Evolutionary conservation across 2,888 invertebrate species (phyloP), one percentile per base, ranked within the genome.

Genomic region (Macaria liturata): DNA sequence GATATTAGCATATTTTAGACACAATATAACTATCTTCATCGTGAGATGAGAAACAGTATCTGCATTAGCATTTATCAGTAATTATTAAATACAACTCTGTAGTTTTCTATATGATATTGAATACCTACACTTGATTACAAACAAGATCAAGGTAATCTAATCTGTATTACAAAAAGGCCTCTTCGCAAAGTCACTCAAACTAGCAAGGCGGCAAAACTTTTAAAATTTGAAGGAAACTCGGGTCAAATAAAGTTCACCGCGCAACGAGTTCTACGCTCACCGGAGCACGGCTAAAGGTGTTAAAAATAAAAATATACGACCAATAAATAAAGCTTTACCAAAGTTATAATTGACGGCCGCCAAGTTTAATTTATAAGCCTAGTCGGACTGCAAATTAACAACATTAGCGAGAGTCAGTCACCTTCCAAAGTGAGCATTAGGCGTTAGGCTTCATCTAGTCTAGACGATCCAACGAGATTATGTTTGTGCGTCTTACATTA

Each of bases 281-380:
- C 47, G 47, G 42, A 42, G 42, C 56, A 43, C 46, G 50, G 40
- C n/a, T 45, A 46, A 55, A 46, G 39, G 44, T 44, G 34, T 55
- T 49, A 49, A 55, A 49, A 49, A 49, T 49, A 48, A 57, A 57
- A 52, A 54, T 20, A 20, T 49, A 49, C 49, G 34, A 30, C 20
- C 50, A 42, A 54, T 54, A 54, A 55, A 59, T 57, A n/a, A 57
- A 54, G 37, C 57, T 58, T 46, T 46, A 45, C 44, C 57, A 32
- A 62, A 65, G 54, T 65, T 61, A 59, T 65, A 65, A 61, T 61
- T 61, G 61, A 49, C 50, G 54, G 39, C 44, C 57, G 54, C 46
- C 49, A 55, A 61, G 57, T 57, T 56, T 58, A 57, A 60, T 59
- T 56, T 49, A 45, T 49, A 45, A 59, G 44, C 45, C 34, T 48